Evolutionary conservation across 2,113 vertebrate species (phyloP).

Genomic region (Neopipo cinnamomea): DNA sequence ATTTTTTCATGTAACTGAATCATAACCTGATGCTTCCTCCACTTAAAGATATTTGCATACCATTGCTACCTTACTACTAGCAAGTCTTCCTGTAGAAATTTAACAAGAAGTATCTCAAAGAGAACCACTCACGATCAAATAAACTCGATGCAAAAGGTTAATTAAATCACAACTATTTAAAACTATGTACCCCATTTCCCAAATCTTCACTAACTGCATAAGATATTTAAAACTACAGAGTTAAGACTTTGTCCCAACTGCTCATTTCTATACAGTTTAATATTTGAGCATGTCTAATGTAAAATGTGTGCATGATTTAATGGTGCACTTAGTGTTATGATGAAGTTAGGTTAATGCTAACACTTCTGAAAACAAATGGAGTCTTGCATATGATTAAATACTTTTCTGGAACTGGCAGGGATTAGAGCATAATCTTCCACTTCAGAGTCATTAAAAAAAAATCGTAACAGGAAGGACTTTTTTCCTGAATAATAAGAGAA

Average conservation of each 20-base stretch:
- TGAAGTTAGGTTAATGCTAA: conserved; percentile 1
- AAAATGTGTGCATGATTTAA: background rate
- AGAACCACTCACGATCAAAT: background rate
- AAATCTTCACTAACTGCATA: background rate
- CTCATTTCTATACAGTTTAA: background rate
- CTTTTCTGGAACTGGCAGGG: background rate
- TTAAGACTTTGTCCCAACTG: background rate
- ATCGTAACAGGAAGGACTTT: background rate
- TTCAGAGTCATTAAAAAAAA: background rate
- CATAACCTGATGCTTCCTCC: background rate
- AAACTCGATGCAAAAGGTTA: background rate
- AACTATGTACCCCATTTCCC: background rate
- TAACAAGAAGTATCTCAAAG: background rate
- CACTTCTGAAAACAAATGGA: background rate
- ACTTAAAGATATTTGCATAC: background rate
- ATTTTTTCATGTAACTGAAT: background rate
- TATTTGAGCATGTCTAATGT: background rate
- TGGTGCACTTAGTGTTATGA: background rate
- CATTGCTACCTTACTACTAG: background rate
- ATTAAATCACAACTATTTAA: background rate
- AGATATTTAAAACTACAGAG: background rate
- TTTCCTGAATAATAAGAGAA: background rate
- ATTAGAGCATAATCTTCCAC: background rate
- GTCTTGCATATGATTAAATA: background rate
- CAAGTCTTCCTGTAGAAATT: background rate